phyloP scores from a whole-genome alignment of 2,113 vertebrate species.

The Nematolebias whitei region DNA sequence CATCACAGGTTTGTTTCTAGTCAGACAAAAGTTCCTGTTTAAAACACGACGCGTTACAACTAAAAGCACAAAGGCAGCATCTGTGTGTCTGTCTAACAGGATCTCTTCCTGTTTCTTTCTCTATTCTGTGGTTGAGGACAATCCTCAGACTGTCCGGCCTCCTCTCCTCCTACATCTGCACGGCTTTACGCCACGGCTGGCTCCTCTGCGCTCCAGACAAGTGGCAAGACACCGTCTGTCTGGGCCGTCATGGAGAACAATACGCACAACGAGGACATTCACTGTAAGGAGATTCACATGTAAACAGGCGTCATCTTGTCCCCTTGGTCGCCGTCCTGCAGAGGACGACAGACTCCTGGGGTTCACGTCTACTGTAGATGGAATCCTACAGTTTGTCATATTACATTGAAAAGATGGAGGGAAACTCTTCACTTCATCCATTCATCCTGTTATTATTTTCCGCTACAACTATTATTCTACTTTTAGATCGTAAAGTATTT shows the following conservation, averaged over 20 bases:
- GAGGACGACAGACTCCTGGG: constrained; percentile 3
- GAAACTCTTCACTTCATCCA: too few relatives aligned
- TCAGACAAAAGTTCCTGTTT: constrained; percentile 19
- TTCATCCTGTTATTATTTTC: too few relatives aligned
- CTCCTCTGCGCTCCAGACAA: constrained; percentile 54
- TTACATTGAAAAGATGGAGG: too few relatives aligned
- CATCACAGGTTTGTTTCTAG: constrained; percentile 27
- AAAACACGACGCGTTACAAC: constrained; percentile 1
- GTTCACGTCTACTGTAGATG: background rate
- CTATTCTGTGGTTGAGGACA: constrained; percentile 42
- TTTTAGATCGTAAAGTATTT: too few relatives aligned
- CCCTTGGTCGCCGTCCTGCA: background rate
- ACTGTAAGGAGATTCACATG: constrained; percentile 26
- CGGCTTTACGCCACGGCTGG: constrained; percentile 35
- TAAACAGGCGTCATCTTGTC: constrained; percentile 17
- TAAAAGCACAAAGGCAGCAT: constrained; percentile 44
- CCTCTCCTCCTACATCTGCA: constrained; percentile 54
- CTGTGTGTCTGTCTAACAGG: constrained; percentile 14
- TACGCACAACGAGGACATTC: constrained; percentile 63
- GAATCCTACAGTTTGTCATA: too few relatives aligned
- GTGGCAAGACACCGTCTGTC: constrained; percentile 59
- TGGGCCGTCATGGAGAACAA: constrained; percentile 57
- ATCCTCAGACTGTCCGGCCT: constrained; percentile 24
- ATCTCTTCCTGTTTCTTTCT: constrained; percentile 54
- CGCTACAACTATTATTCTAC: too few relatives aligned